These are phyloP conservation scores for Ptyas mucosa DNA, from an alignment of 2,113 vertebrate genomes.

Conservation along the genomic window DNA sequence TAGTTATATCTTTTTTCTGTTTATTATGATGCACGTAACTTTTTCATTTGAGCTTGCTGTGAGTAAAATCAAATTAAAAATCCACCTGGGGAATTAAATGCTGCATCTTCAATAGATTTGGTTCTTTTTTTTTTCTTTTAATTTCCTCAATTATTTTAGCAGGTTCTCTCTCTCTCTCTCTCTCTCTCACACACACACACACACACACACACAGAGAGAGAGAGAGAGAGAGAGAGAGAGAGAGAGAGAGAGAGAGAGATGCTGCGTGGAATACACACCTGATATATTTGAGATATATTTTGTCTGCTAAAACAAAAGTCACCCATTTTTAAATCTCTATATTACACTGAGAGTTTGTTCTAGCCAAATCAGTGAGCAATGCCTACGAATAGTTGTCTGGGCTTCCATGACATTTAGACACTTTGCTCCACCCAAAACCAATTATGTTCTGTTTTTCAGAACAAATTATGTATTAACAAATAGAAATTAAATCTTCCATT, in stretches of 20 bases:
- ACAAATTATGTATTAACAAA: background rate
- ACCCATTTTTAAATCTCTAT: background rate
- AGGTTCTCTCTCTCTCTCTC: background rate
- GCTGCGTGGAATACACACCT: background rate
- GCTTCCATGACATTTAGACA: background rate
- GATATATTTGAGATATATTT: background rate
- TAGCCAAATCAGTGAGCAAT: background rate
- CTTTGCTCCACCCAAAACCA: background rate
- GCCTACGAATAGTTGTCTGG: background rate
- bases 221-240: too few relatives aligned
- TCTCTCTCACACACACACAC: background rate
- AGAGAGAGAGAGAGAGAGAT: too few relatives aligned
- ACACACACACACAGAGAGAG: too few relatives aligned
- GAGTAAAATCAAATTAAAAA: constrained; percentile 27
- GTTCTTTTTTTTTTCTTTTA: constrained; percentile 4
- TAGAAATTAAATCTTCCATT: background rate
- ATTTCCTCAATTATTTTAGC: background rate
- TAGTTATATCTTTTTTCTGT: constrained; percentile 8
- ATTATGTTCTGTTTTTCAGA: background rate
- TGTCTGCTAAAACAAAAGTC: background rate
- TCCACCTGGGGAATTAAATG: constrained; percentile 7
- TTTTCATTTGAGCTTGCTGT: background rate
- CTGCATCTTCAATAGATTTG: background rate
- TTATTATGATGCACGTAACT: constrained; percentile 8
- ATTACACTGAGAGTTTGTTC: background rate